Evolutionary conservation across 2,797 vertebrate species (phyloP).

Genomic region (Mormyrus proboscirostris): DNA sequence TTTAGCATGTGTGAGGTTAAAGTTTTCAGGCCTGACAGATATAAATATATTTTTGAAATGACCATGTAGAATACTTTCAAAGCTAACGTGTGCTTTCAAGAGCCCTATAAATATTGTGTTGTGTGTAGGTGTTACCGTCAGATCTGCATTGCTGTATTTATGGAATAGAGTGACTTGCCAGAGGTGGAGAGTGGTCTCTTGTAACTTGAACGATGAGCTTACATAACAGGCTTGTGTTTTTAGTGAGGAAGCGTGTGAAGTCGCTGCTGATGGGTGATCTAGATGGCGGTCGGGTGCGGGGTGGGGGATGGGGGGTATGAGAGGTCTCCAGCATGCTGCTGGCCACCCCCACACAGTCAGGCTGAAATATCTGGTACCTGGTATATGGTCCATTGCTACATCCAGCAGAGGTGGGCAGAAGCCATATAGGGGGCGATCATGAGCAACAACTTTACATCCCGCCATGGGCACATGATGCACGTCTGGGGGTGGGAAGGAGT

Average conservation of each 20-base stretch:
- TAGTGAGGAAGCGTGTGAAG: neutral
- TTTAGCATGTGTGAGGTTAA: neutral
- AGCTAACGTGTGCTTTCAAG: neutral
- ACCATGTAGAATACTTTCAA: neutral
- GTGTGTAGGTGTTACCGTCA: neutral
- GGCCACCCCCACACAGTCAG: neutral
- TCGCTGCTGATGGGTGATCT: neutral
- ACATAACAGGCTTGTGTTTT: neutral
- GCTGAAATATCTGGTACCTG: neutral
- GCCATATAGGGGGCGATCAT: neutral
- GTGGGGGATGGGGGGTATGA: no score
- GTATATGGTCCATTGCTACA: neutral
- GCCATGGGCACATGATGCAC: conserved; percentile 19
- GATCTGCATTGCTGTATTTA: neutral
- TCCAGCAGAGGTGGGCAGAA: neutral
- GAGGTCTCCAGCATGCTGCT: neutral
- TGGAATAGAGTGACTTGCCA: neutral
- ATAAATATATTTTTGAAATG: neutral
- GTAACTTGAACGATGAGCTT: neutral
- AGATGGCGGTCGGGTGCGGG: neutral
- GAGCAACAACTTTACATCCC: conserved; percentile 30
- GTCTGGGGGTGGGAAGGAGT: neutral
- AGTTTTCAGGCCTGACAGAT: neutral
- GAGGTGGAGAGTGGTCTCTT: neutral
- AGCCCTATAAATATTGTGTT: neutral